A percentile compares a stretch with the other conserved stretches of the same genome.
These are phyloP conservation scores for Cyanoderma ruficeps DNA, from an alignment of 2,113 vertebrate genomes.

Conservation along the genomic window DNA sequence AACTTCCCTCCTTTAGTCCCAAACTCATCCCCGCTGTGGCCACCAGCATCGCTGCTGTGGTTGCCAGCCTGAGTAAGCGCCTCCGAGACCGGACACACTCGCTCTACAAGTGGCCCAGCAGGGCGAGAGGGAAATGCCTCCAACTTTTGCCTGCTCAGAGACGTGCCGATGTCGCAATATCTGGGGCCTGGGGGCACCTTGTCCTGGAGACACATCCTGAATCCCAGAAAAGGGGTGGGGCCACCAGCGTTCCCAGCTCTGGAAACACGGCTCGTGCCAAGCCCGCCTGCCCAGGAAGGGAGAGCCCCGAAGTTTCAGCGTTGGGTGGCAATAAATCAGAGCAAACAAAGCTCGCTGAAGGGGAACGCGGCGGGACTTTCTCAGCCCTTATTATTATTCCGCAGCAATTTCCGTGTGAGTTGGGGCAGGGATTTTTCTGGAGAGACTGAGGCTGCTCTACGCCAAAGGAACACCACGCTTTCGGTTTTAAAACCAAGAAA, in stretches of 20 bases:
- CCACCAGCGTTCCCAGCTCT: not conserved
- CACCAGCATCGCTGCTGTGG: accelerated
- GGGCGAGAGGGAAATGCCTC: not conserved
- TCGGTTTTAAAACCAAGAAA: not conserved
- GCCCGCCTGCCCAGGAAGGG: not conserved
- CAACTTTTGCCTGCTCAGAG: not conserved
- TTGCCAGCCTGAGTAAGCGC: not conserved
- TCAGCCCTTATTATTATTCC: not conserved
- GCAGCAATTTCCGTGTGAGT: not conserved
- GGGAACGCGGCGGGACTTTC: not conserved
- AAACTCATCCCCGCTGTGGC: accelerated
- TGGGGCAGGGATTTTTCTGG: not conserved
- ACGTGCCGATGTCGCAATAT: accelerated
- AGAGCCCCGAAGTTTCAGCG: not conserved
- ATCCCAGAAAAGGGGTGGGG: accelerated
- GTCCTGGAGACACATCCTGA: not conserved
- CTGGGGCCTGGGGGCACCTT: not conserved
- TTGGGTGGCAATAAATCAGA: not conserved
- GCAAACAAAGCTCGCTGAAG: not conserved
- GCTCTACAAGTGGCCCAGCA: not conserved
- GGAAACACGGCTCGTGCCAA: not conserved
- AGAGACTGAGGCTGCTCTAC: not conserved
- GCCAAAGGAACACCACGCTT: accelerated
- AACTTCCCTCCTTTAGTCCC: not conserved
- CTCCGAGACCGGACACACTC: not conserved